Percentiles rank a stretch among this genome's conserved stretches.
Conservation (phyloP, 2,797 vertebrate genomes). For the Synanceia verrucosa region DNA sequence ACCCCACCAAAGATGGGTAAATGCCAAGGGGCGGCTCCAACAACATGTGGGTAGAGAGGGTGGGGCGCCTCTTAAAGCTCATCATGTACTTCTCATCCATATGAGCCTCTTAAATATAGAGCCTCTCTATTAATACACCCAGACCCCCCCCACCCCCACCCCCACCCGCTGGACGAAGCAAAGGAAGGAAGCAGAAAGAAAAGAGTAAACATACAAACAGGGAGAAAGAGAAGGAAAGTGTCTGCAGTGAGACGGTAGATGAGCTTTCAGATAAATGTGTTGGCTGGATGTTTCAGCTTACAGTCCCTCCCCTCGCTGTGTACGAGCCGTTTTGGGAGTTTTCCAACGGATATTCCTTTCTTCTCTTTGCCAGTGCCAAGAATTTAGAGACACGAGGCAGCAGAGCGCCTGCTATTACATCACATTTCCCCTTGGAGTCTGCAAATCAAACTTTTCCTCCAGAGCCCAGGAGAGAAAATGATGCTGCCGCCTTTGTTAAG, state of each 20-base stretch:
- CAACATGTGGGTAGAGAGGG: constrained; percentile 61
- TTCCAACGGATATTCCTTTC: constrained; percentile 74
- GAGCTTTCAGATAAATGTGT: constrained; percentile 58
- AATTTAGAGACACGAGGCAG: constrained; percentile 66
- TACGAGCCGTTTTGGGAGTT: constrained; percentile 60
- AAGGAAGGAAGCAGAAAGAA: constrained; percentile 20
- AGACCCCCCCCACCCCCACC: constrained; percentile 22
- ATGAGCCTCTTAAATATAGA: constrained; percentile 77
- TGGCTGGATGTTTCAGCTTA: constrained; percentile 57
- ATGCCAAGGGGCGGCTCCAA: constrained; percentile 64
- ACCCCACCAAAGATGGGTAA: constrained; percentile 83
- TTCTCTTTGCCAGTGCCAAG: constrained; percentile 64
- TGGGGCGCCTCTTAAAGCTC: constrained; percentile 58
- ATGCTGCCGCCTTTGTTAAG: constrained; percentile 38
- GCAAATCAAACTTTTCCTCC: constrained; percentile 55
- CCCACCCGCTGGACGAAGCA: constrained; percentile 27
- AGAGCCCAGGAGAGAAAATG: constrained; percentile 22
- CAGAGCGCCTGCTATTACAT: constrained; percentile 73
- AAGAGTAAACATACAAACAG: not conserved
- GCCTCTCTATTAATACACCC: constrained; percentile 77
- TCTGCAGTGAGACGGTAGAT: constrained; percentile 21
- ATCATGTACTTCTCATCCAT: constrained; percentile 55
- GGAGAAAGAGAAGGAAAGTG: not conserved
- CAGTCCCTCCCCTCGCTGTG: constrained; percentile 9
- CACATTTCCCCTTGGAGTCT: constrained; percentile 57